A percentile compares a stretch with the other conserved stretches of the same genome.
These are phyloP conservation scores for Cosmia trapezina DNA, from an alignment of 2,888 invertebrate species.

Conservation along the genomic window DNA sequence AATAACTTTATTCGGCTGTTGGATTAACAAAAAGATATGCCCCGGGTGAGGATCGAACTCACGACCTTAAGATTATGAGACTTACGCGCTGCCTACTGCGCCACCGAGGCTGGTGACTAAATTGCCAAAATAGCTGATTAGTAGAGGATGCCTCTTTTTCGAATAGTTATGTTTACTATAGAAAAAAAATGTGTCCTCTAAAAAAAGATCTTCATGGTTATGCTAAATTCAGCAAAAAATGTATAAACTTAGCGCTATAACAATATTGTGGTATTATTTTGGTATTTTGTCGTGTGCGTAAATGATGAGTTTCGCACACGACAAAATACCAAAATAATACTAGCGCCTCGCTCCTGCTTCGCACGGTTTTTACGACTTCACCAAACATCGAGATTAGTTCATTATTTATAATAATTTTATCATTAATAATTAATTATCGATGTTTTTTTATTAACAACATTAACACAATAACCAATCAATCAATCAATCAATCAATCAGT, in stretches of 20 bases:
- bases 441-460: too few relatives aligned
- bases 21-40: slow-evolving; percentile 49
- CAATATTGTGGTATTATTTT: not conserved
- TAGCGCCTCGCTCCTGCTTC: not conserved
- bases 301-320: too few relatives aligned
- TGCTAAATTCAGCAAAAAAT: too few relatives aligned
- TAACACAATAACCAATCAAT: too few relatives aligned
- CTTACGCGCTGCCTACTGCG: slow-evolving; percentile 97
- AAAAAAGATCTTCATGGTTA: not conserved
- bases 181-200: not conserved
- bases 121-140: accelerated
- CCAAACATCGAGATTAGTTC: not conserved
- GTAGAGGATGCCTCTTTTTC: not conserved
- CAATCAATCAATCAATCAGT: too few relatives aligned
- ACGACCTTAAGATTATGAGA: slow-evolving; percentile 98
- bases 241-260: not conserved
- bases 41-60: slow-evolving; percentile 69
- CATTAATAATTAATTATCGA: too few relatives aligned
- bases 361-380: not conserved
- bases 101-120: slow-evolving; percentile 91
- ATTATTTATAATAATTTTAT: not conserved
- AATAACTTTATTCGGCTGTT: too few relatives aligned
- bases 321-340: not conserved
- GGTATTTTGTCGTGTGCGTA: too few relatives aligned
- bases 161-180: not conserved